phyloP scores from a whole-genome alignment of 2,888 invertebrate species.

The Artemia sinica region DNA sequence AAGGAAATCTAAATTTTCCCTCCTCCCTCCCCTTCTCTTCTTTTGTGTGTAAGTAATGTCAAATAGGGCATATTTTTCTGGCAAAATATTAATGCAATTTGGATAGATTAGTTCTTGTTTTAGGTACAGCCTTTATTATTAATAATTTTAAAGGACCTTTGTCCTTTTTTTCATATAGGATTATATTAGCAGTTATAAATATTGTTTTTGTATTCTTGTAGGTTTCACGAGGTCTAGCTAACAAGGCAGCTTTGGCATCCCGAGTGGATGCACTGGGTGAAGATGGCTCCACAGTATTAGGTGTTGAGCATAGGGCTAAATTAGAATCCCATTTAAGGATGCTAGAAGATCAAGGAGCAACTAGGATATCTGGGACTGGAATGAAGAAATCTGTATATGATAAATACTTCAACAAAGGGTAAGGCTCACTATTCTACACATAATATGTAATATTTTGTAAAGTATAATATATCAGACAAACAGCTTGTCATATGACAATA shows the following conservation, averaged over 20 bases:
- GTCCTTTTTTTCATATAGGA: background rate
- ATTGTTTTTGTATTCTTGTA: conserved; percentile 26
- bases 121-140: background rate
- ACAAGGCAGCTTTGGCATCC: conserved; percentile 80
- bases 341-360: conserved; percentile 66
- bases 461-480: too few relatives aligned
- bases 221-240: conserved; percentile 81
- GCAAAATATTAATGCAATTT: background rate
- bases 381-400: conserved; percentile 78
- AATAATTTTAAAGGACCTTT: background rate
- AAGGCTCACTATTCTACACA: conserved; percentile 22
- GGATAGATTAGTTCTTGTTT: background rate
- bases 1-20: background rate
- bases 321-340: conserved; percentile 55
- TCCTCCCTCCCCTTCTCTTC: background rate
- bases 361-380: conserved; percentile 68
- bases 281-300: conserved; percentile 51
- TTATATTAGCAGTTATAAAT: background rate
- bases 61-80: background rate
- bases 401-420: conserved; percentile 71
- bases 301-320: conserved; percentile 72
- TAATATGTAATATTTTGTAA: too few relatives aligned
- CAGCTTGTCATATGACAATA: too few relatives aligned
- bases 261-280: conserved; percentile 82
- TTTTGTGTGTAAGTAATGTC: background rate